Evolutionary conservation across 2,888 invertebrate species (phyloP), one percentile per base, ranked within the genome.

Genomic region (Eristalis intricaria): DNA sequence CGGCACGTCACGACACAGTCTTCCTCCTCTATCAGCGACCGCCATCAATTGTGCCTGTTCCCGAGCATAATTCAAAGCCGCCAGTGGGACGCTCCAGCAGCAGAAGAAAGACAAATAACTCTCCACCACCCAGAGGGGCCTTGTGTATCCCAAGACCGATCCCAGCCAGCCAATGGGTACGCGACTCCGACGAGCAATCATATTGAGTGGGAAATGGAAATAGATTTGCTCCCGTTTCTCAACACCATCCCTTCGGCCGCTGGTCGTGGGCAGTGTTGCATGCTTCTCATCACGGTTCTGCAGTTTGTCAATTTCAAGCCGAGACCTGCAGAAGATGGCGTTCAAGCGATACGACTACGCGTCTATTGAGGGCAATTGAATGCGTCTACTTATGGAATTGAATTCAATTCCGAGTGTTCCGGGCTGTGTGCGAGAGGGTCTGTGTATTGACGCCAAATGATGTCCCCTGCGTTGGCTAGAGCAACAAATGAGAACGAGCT

Each of bases 371-470:
- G 77, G 58, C 77, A 85, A 85, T 85, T 85, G 69, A 85, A 81
- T 85, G 85, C 77, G 64, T 77, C 85, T 82, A 77, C 73, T 81
- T 85, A 69, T 81, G 38, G 81, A 82, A 85, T 85, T 85, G 73
- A 81, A 85, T 81, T 73, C 64, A 77, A 82, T 85, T 81, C 50
- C 73, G 43, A 84, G 66, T 65, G 70, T 56, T 38, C 19, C 1
- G 58, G 23, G 58, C 26, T 32, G 32, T 32, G 32, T 8, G 32
- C 8, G 32, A 32, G 5, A 32, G 32, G 5, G 32, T 32, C 32
- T 32, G 8, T 26, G 75, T 60, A 79, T 64, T 74, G 69, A 70
- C 78, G 78, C 35, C 74, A 74, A 69, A 7, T 56, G 26, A 69
- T 70, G 26, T 32, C 29, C 22, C 35, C 19, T 19, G 50, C 19